Percentiles rank a stretch among this genome's conserved stretches.
These are phyloP conservation scores for Aphyosemion australe DNA, from an alignment of 2,113 vertebrate genomes.

Conservation along the genomic window DNA sequence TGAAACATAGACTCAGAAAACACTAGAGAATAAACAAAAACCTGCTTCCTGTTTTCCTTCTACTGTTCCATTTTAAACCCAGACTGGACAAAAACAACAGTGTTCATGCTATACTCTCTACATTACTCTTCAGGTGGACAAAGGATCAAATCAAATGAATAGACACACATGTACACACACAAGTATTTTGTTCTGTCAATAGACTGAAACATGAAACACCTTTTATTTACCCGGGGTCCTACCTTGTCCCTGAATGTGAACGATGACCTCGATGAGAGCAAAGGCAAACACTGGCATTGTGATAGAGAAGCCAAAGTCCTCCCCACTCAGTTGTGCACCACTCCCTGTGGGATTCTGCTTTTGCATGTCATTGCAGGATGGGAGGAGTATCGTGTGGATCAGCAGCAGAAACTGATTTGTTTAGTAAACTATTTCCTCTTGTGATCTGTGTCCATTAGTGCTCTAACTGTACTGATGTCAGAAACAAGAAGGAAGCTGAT, in stretches of 20 bases:
- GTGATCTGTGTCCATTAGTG: not conserved
- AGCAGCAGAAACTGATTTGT: conserved; percentile 19
- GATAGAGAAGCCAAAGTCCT: conserved; percentile 52
- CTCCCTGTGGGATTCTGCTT: conserved; percentile 34
- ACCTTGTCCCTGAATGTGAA: conserved; percentile 43
- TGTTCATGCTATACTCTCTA: not conserved
- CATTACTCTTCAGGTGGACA: not conserved
- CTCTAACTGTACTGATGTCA: not conserved
- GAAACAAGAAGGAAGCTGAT: not conserved
- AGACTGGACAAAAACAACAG: not conserved
- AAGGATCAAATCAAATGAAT: not conserved
- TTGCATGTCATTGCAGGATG: conserved; percentile 3
- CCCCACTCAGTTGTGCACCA: conserved; percentile 6
- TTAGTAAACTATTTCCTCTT: conserved; percentile 10
- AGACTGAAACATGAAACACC: not conserved
- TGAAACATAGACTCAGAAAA: not conserved
- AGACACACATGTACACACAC: not conserved
- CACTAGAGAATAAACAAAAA: not conserved
- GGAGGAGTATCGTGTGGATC: conserved; percentile 43
- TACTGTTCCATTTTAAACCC: too few species aligned
- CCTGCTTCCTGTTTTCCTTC: not conserved
- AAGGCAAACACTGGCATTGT: conserved; percentile 30
- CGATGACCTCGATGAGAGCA: conserved; percentile 27
- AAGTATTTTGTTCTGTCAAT: not conserved
- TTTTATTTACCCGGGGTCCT: conserved; percentile 7